Evolutionary conservation across 2,113 vertebrate genomes (phyloP).

Genomic region (Pica pica): DNA sequence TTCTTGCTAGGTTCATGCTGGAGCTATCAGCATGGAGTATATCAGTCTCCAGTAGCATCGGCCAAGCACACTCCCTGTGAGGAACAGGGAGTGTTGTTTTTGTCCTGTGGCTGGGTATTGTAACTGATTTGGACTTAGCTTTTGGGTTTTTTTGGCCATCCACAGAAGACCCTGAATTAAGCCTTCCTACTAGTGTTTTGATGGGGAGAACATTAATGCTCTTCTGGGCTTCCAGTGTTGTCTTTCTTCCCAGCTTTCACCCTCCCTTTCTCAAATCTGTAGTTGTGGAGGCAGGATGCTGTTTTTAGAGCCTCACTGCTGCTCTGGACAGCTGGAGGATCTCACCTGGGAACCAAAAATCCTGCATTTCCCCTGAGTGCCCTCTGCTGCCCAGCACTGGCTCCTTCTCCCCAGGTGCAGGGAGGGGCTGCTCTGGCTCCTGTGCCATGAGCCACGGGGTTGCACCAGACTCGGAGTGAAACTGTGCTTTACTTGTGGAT

Average conservation of each 20-base stretch:
- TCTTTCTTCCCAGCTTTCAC: not conserved
- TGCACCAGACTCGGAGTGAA: not conserved
- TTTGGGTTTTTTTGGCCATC: not conserved
- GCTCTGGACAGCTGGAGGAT: not conserved
- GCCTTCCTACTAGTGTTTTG: not conserved
- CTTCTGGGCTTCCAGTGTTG: not conserved
- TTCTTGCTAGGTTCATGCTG: not conserved
- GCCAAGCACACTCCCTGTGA: not conserved
- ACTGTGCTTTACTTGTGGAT: accelerated
- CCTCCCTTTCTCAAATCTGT: not conserved
- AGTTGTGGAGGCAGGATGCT: not conserved
- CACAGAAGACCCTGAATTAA: not conserved
- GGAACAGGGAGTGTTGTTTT: not conserved
- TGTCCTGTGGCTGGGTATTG: not conserved
- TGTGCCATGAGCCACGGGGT: accelerated
- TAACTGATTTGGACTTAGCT: not conserved
- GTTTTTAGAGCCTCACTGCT: not conserved
- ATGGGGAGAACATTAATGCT: not conserved
- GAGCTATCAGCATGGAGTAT: not conserved
- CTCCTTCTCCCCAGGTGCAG: not conserved
- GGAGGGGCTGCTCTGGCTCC: not conserved
- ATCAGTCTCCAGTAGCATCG: not conserved
- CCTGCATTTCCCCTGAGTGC: not conserved
- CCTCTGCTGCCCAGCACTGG: not conserved
- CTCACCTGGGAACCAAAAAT: not conserved